These are phyloP conservation scores for Rotaria macrura DNA, from an alignment of 2,888 invertebrate species.

Conservation along the genomic window DNA sequence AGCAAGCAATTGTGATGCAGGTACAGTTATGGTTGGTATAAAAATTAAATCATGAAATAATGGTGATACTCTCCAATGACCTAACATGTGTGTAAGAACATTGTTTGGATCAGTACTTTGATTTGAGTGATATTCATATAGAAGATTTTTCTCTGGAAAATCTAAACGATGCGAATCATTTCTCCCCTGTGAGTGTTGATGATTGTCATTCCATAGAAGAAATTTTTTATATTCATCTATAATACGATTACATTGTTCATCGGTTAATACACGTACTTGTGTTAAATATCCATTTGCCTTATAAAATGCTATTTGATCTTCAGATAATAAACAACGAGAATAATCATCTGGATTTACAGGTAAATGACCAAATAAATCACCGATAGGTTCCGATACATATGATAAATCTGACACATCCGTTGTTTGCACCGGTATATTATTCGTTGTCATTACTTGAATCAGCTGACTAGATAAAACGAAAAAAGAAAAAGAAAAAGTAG, in stretches of 20 bases:
- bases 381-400: background rate
- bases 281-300: conserved; percentile 42
- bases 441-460: background rate
- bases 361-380: conserved; percentile 6
- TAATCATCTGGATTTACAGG: background rate
- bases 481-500: background rate
- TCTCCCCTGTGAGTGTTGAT: background rate
- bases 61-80: conserved; percentile 44
- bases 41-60: conserved; percentile 44
- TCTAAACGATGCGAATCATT: conserved; percentile 16
- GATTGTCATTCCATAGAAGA: background rate
- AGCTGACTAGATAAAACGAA: background rate
- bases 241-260: conserved; percentile 41
- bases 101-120: conserved; percentile 43
- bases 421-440: background rate
- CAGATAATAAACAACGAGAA: conserved; percentile 34
- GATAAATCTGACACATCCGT: background rate
- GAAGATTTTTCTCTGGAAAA: conserved; percentile 41
- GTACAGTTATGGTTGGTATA: conserved; percentile 41
- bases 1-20: conserved; percentile 39
- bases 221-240: conserved; percentile 41
- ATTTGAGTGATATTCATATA: conserved; percentile 46
- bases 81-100: conserved; percentile 43
- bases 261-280: conserved; percentile 40
- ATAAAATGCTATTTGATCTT: conserved; percentile 40